These are phyloP conservation scores for Hydriomena furcata DNA, from an alignment of 2,888 invertebrate species.

Conservation along the genomic window DNA sequence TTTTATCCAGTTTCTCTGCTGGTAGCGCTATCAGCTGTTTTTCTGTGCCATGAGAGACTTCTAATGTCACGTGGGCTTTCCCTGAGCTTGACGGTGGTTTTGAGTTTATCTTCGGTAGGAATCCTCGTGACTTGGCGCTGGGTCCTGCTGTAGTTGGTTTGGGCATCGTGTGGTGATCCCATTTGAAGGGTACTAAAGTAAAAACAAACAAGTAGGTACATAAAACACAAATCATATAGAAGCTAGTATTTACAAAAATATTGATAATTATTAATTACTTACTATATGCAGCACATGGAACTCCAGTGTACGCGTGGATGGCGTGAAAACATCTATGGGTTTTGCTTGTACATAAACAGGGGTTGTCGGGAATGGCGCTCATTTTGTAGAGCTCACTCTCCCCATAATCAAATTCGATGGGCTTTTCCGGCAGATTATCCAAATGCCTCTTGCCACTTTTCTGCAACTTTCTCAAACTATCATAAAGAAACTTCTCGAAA, in stretches of 20 bases:
- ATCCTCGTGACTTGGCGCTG: conserved; percentile 76
- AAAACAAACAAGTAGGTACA: conserved; percentile 1
- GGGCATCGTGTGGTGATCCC: conserved; percentile 91
- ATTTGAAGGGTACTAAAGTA: conserved; percentile 87
- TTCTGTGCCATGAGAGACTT: conserved; percentile 92
- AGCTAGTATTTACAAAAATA: no score
- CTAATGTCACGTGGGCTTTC: conserved; percentile 87
- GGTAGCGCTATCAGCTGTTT: conserved; percentile 94
- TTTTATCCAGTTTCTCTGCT: conserved; percentile 92
- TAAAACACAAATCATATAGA: no score
- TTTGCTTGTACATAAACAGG: conserved; percentile 92
- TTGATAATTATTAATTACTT: conserved; percentile 67
- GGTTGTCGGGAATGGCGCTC: conserved; percentile 87
- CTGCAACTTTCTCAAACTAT: conserved; percentile 91
- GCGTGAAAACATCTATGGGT: conserved; percentile 96
- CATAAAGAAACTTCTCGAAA: conserved; percentile 95
- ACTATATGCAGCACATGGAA: conserved; percentile 95
- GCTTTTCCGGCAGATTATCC: conserved; percentile 83
- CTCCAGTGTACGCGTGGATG: conserved; percentile 94
- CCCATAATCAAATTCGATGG: conserved; percentile 78
- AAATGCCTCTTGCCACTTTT: conserved; percentile 86
- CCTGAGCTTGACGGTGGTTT: conserved; percentile 63
- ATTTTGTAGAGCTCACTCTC: conserved; percentile 84
- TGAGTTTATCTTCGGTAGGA: conserved; percentile 87
- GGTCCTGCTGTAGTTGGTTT: conserved; percentile 85